Percentiles rank a stretch among this genome's conserved stretches.
phyloP scores from a whole-genome alignment of 2,113 vertebrate genomes.

The Hymenochirus boettgeri region DNA sequence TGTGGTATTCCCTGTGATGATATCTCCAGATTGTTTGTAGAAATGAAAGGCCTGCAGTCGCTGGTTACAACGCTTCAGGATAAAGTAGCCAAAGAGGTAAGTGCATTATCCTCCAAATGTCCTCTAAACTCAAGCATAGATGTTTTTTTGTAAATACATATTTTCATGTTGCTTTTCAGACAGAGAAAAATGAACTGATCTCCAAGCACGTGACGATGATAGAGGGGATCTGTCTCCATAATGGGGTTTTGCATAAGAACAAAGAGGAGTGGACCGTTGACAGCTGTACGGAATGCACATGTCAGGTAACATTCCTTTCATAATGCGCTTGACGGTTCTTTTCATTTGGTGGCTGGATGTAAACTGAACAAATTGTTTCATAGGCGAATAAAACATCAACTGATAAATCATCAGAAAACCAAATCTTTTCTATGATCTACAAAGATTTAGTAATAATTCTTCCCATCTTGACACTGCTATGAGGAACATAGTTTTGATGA shows the following conservation, averaged over 20 bases:
- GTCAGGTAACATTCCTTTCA: constrained; percentile 72
- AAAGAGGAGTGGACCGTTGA: constrained; percentile 91
- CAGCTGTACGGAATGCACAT: constrained; percentile 91
- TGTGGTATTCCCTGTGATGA: constrained; percentile 94
- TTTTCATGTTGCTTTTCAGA: constrained; percentile 55
- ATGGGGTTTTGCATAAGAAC: constrained; percentile 77
- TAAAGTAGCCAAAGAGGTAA: constrained; percentile 85
- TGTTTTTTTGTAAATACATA: too few relatives aligned
- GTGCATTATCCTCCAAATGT: constrained; percentile 42
- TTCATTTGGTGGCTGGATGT: neutral
- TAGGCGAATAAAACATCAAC: neutral
- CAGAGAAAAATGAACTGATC: constrained; percentile 65
- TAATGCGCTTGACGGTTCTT: neutral
- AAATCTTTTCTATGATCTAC: neutral
- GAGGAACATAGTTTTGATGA: neutral
- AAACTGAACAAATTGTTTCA: neutral
- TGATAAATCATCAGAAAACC: neutral
- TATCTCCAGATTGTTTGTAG: constrained; percentile 82
- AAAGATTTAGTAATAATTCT: constrained; percentile 5
- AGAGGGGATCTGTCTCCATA: constrained; percentile 77
- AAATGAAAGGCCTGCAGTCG: constrained; percentile 81
- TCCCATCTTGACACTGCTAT: neutral
- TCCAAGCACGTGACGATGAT: constrained; percentile 61
- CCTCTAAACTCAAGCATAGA: too few relatives aligned
- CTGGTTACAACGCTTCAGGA: constrained; percentile 84